These are phyloP conservation scores for Antedon bifida DNA, from an alignment of 35 echinoderm and acorn worm genomes.

Conservation along the genomic window DNA sequence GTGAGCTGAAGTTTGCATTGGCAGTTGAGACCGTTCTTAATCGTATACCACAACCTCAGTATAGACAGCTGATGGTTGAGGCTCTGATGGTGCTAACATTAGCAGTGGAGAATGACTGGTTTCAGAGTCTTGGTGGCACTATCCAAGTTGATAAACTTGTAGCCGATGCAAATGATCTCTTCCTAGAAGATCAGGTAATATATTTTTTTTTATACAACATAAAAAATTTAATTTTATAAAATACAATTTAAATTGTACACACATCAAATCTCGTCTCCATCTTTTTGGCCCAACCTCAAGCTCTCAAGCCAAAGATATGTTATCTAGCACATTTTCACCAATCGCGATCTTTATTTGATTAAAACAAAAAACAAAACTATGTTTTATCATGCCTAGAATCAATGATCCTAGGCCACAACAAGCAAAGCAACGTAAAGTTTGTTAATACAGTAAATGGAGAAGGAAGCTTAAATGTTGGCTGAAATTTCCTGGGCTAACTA, in stretches of 20 bases:
- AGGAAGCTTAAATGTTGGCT: too few species aligned
- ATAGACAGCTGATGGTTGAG: constrained; percentile 92
- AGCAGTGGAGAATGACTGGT: constrained; percentile 84
- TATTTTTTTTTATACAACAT: neutral
- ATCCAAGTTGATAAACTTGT: constrained; percentile 67
- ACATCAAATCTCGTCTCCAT: neutral
- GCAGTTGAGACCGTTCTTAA: constrained; percentile 75
- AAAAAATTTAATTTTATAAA: neutral
- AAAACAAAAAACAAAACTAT: too few species aligned
- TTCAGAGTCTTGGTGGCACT: constrained; percentile 31
- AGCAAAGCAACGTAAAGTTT: too few species aligned
- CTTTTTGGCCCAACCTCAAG: neutral
- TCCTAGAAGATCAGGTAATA: constrained; percentile 82
- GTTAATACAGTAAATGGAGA: too few species aligned
- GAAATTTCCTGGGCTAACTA: too few species aligned
- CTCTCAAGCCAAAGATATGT: neutral
- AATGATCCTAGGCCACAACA: too few species aligned
- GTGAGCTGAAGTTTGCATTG: constrained; percentile 90
- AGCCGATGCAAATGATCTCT: constrained; percentile 60
- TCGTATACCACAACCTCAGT: constrained; percentile 68
- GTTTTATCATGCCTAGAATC: too few species aligned
- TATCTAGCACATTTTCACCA: too few species aligned
- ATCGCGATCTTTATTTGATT: too few species aligned
- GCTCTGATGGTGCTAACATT: constrained; percentile 76
- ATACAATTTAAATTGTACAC: neutral